Evolutionary conservation across 1,140 invertebrate genomes (phyloP), one percentile per base, ranked within the genome.

Genomic region (Cotesia typhae): DNA sequence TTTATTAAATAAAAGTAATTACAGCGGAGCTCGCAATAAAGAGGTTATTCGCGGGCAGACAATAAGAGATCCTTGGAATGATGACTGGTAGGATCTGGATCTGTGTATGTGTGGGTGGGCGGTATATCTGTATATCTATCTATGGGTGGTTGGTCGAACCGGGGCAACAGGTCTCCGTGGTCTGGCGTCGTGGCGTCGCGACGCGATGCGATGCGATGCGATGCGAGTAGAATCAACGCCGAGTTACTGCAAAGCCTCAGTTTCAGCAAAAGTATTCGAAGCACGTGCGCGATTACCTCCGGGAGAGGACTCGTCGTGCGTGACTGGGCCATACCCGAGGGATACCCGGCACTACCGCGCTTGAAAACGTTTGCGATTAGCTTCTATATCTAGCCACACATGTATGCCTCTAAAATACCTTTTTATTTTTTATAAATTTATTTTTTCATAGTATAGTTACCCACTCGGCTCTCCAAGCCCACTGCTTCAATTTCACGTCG

Each of bases 131-230:
- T 47, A 47, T 47, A 10, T 51, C 6, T 66, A 14, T 55, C 4
- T 64, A 10, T 37, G 36, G 35, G 41, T 47, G 41, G 41, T 3
- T 47, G 41, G 64, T 35, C n/a, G 72, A 77, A 73, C 66, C 66
- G 53, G 68, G 76, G 77, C 80, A 80, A 81, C 78, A 80, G 78
- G 78, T 79, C 67, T 76, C 76, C 71, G 75, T 67, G 65, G 68
- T 75, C 69, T 71, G 51, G 70, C 71, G 71, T 71, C 60, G 68
- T 57, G 65, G 60, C 73, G 69, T 73, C 74, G 71, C 74, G 68
- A 72, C 51, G 64, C 72, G 28, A 28, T 17, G 14, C 14, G 14
- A 14, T 28, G 28, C 28, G 28, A 28, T 28, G 28, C 28, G 68
- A 79, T 60, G 41, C 38, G 66, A 69, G 61, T 71, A 67, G 69